Base-by-base conservation (phyloP, 2,113 vertebrate genomes). In the Tachysurus vachellii region DNA sequence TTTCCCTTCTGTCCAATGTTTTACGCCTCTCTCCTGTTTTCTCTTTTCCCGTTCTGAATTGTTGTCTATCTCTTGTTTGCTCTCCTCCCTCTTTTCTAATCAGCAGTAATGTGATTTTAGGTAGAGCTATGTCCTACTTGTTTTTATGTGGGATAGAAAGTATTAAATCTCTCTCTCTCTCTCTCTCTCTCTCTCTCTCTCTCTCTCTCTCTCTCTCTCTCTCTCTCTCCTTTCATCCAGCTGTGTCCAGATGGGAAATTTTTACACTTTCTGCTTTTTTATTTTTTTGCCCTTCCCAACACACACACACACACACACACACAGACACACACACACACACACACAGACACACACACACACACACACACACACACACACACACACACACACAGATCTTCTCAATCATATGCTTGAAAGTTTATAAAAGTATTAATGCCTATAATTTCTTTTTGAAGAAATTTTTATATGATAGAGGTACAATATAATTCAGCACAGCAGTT, bases 31-130 rank as follows among this genome's bases (percentile, higher is more conserved):
- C 17, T 68, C 17, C 62, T 61, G 71, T 62, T 70, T 81, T 70
- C 68, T 61, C 84, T 50, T 70, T 76, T 80, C 83, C 8, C 14
- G 62, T 57, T 91, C 62, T 91, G 14, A 77, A 10, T 88, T 21
- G 80, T 62, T 73, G 61, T 84, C 70, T 59, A 17, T 85, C 28
- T 81, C 36, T 83, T 42, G 54, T 62, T 84, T 54, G 86, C 53
- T 80, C 64, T 61, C 44, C 70, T 71, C 82, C 53, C 56, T 62
- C 53, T 89, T 86, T 88, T 88, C 68, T 83, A 85, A 84, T 70
- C 1, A 85, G 59, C 53, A 90, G 85, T 91, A 80, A 88, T 80
- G 31, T 87, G 86, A 92, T 92, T 87, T 85, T n/a, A 56, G 82
- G 26, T 28, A 87, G 21, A 87, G 70, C 83, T 71, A 85, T 23